Percentiles rank a stretch among this genome's conserved stretches.
Evolutionary conservation across 2,797 vertebrate species (phyloP).

Genomic region (Gymnothorax reevesii): DNA sequence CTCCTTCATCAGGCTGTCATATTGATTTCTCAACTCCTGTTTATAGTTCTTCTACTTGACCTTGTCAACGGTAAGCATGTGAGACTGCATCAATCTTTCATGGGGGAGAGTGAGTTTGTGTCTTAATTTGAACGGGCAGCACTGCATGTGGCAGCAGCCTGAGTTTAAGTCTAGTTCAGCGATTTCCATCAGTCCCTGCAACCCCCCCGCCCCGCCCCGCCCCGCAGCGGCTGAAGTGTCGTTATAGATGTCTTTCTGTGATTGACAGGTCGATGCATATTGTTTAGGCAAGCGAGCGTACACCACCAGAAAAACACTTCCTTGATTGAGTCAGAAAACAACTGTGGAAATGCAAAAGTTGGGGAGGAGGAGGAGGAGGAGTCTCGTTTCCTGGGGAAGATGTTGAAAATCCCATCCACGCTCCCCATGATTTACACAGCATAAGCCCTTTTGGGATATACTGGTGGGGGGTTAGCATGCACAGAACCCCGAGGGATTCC

Average conservation of each 20-base stretch:
- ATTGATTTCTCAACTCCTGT: background rate
- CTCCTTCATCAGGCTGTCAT: background rate
- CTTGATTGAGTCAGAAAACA: background rate
- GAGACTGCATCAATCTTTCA: background rate
- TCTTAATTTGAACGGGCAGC: background rate
- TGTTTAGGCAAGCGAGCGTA: background rate
- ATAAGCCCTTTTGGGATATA: background rate
- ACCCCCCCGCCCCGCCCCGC: no score
- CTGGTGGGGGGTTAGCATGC: background rate
- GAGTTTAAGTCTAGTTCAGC: background rate
- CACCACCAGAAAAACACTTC: background rate
- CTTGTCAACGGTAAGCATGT: background rate
- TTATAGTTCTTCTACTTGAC: background rate
- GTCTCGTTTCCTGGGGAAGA: background rate
- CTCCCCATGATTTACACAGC: background rate
- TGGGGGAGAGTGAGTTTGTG: no score
- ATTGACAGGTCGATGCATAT: background rate
- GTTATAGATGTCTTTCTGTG: background rate
- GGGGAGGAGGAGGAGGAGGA: no score
- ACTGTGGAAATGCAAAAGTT: no score
- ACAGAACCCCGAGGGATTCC: background rate
- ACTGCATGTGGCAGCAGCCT: background rate
- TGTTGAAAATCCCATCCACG: background rate
- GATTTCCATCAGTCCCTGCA: no score
- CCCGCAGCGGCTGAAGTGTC: background rate